Evolutionary conservation across 2,113 vertebrate genomes (phyloP).

Genomic region (Anhinga rufa): DNA sequence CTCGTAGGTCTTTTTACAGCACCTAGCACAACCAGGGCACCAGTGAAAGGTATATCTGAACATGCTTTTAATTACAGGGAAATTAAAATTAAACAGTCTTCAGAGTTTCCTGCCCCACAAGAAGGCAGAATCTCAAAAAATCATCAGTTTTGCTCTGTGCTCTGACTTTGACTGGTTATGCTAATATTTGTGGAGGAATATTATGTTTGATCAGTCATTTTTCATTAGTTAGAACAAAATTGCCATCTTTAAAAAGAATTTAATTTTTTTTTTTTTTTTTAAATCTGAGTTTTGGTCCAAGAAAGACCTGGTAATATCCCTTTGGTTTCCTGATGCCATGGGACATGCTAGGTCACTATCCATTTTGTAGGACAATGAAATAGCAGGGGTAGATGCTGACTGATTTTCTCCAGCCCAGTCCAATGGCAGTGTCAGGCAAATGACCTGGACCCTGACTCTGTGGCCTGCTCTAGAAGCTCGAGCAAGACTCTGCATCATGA

Average conservation of each 20-base stretch:
- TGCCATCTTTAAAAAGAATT: not conserved
- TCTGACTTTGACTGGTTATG: not conserved
- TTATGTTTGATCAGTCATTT: not conserved
- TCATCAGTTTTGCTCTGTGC: rapidly evolving
- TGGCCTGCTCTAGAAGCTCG: not conserved
- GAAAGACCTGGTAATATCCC: not conserved
- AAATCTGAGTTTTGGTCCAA: not conserved
- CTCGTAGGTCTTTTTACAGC: not conserved
- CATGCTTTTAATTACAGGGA: not conserved
- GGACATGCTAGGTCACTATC: not conserved
- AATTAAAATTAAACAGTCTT: not conserved
- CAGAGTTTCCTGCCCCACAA: not conserved
- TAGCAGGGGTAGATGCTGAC: not conserved
- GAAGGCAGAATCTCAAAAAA: not conserved
- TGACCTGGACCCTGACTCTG: not conserved
- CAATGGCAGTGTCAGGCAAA: not conserved
- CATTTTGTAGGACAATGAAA: not conserved
- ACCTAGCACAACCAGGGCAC: not conserved
- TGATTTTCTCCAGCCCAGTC: not conserved
- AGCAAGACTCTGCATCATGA: not conserved
- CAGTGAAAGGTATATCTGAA: not conserved
- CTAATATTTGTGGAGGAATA: not conserved
- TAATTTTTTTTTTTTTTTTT: too few species aligned
- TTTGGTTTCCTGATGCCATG: rapidly evolving
- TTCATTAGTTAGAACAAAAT: not conserved